Evolutionary conservation across 2,113 vertebrate genomes (phyloP).

Genomic region (Casuarius casuarius): DNA sequence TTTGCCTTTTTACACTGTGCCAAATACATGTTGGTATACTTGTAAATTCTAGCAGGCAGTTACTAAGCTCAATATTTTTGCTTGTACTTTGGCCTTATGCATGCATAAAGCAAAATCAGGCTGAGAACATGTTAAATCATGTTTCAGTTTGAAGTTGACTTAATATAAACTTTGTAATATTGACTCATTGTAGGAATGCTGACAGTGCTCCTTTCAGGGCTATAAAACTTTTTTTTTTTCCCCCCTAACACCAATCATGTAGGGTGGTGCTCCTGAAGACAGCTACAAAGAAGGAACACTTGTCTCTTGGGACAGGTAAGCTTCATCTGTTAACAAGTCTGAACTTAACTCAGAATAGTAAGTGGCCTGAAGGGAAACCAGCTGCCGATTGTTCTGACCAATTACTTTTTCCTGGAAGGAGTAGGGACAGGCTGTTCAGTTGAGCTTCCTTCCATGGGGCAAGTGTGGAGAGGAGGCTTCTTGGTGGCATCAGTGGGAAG

Average conservation of each 20-base stretch:
- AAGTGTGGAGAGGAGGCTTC: not conserved
- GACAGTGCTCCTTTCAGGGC: not conserved
- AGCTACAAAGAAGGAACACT: constrained; percentile 78
- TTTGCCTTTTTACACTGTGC: not conserved
- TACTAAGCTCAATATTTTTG: not conserved
- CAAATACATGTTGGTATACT: not conserved
- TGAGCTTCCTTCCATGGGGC: not conserved
- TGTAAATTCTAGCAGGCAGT: not conserved
- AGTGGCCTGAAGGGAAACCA: not conserved
- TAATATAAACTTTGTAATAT: not conserved
- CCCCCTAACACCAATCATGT: constrained; percentile 26
- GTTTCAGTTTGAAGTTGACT: not conserved
- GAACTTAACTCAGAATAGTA: not conserved
- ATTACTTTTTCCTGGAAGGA: not conserved
- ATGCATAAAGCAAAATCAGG: not conserved
- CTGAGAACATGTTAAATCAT: not conserved
- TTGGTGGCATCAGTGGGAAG: not conserved
- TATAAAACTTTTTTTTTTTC: constrained; percentile 22
- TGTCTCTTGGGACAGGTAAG: constrained; percentile 85
- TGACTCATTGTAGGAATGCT: not conserved
- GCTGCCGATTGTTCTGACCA: not conserved
- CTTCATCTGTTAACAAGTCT: not conserved
- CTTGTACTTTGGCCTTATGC: not conserved
- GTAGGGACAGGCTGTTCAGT: not conserved
- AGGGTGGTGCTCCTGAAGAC: constrained; percentile 89